phyloP scores from a whole-genome alignment of 1,140 invertebrate genomes.

The Drosophila pallidifrons region DNA sequence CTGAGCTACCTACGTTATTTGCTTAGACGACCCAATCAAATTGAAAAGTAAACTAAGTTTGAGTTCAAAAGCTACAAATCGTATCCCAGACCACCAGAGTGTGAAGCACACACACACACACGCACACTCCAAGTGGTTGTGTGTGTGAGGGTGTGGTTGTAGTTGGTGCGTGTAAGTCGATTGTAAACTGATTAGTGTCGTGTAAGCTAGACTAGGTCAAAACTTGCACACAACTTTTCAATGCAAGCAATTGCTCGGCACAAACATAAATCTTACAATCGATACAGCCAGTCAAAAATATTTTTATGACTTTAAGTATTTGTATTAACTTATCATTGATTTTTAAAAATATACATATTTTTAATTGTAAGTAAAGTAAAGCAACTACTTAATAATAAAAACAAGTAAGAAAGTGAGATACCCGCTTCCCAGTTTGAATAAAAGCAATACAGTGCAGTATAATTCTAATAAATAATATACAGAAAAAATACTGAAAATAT shows the following conservation, averaged over 20 bases:
- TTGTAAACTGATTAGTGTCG: constrained; percentile 7
- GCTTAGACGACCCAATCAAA: constrained; percentile 78
- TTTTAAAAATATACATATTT: no score
- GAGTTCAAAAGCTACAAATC: constrained; percentile 76
- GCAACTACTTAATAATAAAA: no score
- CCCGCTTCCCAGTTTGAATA: no score
- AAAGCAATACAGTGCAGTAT: no score
- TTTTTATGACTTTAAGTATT: no score
- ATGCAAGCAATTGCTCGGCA: background rate
- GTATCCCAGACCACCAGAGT: constrained; percentile 19
- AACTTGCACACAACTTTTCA: background rate
- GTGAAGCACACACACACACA: background rate
- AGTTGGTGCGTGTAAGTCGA: constrained; percentile 1
- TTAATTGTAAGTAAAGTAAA: no score
- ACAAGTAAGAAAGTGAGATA: no score
- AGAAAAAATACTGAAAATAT: no score
- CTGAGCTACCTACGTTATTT: constrained; percentile 69
- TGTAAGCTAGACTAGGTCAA: constrained; percentile 5
- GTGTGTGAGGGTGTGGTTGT: constrained; percentile 12
- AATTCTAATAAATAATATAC: no score
- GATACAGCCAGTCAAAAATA: no score
- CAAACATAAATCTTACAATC: background rate
- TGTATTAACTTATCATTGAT: no score
- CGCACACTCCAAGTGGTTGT: background rate
- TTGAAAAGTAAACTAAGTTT: constrained; percentile 78